Percentiles rank a stretch among this genome's conserved stretches.
phyloP scores from a whole-genome alignment of 1,140 invertebrate species.

The Neodiprion pinetum region DNA sequence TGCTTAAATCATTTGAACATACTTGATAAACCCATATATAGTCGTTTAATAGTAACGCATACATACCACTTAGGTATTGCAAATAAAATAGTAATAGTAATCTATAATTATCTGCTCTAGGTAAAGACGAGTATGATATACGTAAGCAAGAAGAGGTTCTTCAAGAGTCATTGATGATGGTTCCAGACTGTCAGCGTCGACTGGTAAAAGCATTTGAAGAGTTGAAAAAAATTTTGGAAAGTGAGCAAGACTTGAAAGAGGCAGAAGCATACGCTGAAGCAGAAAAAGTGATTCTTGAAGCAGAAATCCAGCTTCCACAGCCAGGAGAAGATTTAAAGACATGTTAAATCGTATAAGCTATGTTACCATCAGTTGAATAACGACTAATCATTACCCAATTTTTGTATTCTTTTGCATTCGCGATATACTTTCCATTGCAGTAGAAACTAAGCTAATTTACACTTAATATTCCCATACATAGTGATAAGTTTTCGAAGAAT shows the following conservation, averaged over 20 bases:
- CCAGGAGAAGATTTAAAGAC: conserved; percentile 40
- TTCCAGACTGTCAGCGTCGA: conserved; percentile 85
- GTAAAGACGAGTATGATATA: conserved; percentile 83
- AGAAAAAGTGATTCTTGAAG: conserved; percentile 72
- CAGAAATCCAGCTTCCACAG: conserved; percentile 68
- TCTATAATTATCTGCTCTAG: conserved; percentile 43
- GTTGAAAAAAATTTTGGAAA: conserved; percentile 75
- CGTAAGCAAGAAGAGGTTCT: conserved; percentile 89
- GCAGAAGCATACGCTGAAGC: conserved; percentile 76
- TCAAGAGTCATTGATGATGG: conserved; percentile 88
- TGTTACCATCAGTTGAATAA: conserved; percentile 8
- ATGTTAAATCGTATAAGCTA: conserved; percentile 20
- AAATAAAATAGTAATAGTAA: neutral
- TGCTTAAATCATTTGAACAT: too few species aligned
- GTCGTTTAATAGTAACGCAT: too few species aligned
- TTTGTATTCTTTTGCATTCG: conserved; percentile 32
- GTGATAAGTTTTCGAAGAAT: too few species aligned
- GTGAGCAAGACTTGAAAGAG: conserved; percentile 79
- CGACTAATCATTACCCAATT: conserved; percentile 25
- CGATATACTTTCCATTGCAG: conserved; percentile 28
- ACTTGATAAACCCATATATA: too few species aligned
- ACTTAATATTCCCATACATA: too few species aligned
- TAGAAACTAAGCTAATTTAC: conserved; percentile 6
- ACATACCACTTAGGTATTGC: neutral
- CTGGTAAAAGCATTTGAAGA: conserved; percentile 78